Conservation (phyloP, 1,140 invertebrate species). For the Brachystomella parvula region DNA sequence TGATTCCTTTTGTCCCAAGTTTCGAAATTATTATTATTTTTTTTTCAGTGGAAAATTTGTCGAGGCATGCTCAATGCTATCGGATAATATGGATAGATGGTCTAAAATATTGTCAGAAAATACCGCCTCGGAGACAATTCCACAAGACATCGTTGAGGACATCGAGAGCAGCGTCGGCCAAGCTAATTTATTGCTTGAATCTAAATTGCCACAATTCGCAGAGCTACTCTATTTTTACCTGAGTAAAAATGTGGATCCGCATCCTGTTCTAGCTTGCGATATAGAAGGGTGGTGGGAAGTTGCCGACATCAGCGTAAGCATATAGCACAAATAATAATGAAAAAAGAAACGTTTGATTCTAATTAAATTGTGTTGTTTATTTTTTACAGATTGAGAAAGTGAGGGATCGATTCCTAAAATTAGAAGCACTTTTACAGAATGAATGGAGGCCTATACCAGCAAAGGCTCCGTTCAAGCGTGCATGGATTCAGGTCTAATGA, state of each 20-base stretch:
- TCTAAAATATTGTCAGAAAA: background rate
- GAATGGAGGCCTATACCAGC: slow-evolving; percentile 10
- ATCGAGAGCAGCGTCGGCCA: slow-evolving; percentile 22
- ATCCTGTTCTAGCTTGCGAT: slow-evolving; percentile 28
- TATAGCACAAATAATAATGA: background rate
- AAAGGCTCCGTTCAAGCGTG: background rate
- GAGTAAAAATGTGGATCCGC: slow-evolving; percentile 17
- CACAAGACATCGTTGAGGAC: slow-evolving; percentile 21
- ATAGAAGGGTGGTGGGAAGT: slow-evolving; percentile 38
- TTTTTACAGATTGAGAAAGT: slow-evolving; percentile 26
- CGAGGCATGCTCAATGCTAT: background rate
- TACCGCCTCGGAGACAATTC: slow-evolving; percentile 12
- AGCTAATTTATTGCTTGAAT: slow-evolving; percentile 22
- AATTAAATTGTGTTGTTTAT: slow-evolving; percentile 5
- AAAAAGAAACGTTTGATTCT: background rate
- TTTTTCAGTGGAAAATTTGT: slow-evolving; percentile 15
- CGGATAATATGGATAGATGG: slow-evolving; percentile 4
- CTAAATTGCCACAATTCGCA: slow-evolving; percentile 34
- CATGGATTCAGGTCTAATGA: too few relatives aligned
- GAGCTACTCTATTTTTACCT: slow-evolving; percentile 32
- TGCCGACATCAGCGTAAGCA: slow-evolving; percentile 26
- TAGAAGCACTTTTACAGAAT: slow-evolving; percentile 16
- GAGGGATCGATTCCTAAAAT: slow-evolving; percentile 7
- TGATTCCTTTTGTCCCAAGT: background rate
- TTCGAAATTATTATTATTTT: background rate